Conservation (phyloP, 2,113 vertebrate genomes). For the Bagarius yarrelli region DNA sequence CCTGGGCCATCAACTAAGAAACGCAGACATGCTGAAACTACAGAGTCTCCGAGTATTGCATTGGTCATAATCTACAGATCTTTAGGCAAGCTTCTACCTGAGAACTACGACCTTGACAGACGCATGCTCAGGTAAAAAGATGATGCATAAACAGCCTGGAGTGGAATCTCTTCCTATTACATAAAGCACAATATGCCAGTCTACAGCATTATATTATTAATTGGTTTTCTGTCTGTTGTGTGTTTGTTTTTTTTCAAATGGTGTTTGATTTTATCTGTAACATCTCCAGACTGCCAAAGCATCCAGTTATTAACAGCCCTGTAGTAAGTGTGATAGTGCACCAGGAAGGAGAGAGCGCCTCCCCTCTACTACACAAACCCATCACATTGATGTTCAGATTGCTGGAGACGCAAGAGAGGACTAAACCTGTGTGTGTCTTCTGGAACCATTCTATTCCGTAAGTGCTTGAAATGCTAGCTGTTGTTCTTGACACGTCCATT, state of each 20-base stretch:
- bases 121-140: slow-evolving; percentile 77
- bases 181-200: background rate
- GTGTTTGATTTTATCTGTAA: background rate
- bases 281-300: slow-evolving; percentile 75
- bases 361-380: slow-evolving; percentile 66
- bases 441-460: slow-evolving; percentile 86
- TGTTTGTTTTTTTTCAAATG: background rate
- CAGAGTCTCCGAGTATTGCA: slow-evolving; percentile 65
- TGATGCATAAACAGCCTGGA: background rate
- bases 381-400: slow-evolving; percentile 75
- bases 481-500: background rate
- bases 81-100: slow-evolving; percentile 81
- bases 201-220: background rate
- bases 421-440: slow-evolving; percentile 84
- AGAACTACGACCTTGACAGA: slow-evolving; percentile 81
- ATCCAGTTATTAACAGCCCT: slow-evolving; percentile 83
- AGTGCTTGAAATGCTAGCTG: slow-evolving; percentile 36
- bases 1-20: slow-evolving; percentile 57
- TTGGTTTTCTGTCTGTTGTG: background rate
- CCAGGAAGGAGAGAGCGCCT: slow-evolving; percentile 62
- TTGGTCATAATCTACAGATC: slow-evolving; percentile 80
- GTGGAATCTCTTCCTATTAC: background rate
- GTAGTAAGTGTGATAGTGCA: slow-evolving; percentile 77
- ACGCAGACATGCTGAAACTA: slow-evolving; percentile 68
- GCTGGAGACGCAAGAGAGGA: slow-evolving; percentile 81